A percentile compares a stretch with the other conserved stretches of the same genome.
phyloP scores from a whole-genome alignment of 2,888 invertebrate genomes.

The Coleophora flavipennella region DNA sequence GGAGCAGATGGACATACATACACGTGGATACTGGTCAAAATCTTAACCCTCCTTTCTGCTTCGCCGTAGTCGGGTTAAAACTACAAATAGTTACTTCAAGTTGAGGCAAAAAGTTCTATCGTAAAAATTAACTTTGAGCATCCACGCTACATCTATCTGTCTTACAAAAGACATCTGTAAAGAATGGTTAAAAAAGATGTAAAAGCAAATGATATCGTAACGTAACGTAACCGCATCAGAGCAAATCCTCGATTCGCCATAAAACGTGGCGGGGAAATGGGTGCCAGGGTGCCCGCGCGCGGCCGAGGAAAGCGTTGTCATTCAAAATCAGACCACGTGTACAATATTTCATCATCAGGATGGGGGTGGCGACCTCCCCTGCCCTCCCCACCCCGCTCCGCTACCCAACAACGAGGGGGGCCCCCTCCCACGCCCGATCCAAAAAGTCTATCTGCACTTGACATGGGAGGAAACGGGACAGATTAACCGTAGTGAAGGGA shows the following conservation, averaged over 20 bases:
- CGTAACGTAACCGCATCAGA: conserved; percentile 25
- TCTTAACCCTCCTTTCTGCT: too few relatives aligned
- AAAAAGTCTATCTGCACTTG: conserved; percentile 73
- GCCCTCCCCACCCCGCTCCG: conserved; percentile 18
- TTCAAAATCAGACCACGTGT: conserved; percentile 82
- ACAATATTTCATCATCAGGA: conserved; percentile 81
- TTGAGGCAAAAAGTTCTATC: too few relatives aligned
- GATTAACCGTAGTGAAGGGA: conserved; percentile 72
- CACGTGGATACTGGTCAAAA: too few relatives aligned
- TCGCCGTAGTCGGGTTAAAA: too few relatives aligned
- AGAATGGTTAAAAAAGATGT: conserved; percentile 12
- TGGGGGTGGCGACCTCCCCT: conserved; percentile 34
- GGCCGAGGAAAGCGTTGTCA: conserved; percentile 76
- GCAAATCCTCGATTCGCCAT: conserved; percentile 57
- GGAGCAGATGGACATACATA: too few relatives aligned
- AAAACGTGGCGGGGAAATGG: conserved; percentile 59
- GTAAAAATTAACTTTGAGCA: too few relatives aligned
- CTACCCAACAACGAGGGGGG: conserved; percentile 14
- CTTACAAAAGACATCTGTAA: background rate
- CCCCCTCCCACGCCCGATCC: conserved; percentile 45
- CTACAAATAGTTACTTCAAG: too few relatives aligned
- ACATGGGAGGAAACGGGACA: conserved; percentile 71
- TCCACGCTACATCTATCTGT: too few relatives aligned
- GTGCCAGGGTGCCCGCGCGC: conserved; percentile 37
- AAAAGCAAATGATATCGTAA: conserved; percentile 41